Evolutionary conservation across 1,140 invertebrate genomes (phyloP).

Genomic region (Pteromalus puparum): DNA sequence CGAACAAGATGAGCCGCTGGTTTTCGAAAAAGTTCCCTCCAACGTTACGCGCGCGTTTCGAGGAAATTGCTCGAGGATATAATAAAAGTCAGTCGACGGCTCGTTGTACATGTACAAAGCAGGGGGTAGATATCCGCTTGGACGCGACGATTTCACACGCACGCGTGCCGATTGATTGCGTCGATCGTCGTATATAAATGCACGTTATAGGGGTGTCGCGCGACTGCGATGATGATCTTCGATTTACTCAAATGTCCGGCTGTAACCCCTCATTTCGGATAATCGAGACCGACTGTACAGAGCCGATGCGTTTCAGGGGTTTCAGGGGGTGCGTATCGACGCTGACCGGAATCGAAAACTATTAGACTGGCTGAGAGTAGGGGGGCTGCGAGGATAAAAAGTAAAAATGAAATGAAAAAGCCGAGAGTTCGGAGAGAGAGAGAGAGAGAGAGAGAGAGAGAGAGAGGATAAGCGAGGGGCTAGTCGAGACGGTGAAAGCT

Average conservation of each 20-base stretch:
- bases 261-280: background rate
- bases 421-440: no score
- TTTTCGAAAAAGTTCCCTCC: no score
- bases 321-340: no score
- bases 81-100: background rate
- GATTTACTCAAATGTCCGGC: background rate
- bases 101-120: no score
- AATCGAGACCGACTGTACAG: background rate
- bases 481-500: background rate
- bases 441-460: no score
- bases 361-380: no score
- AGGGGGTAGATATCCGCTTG: no score
- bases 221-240: background rate
- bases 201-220: background rate
- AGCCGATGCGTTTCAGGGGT: background rate
- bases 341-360: no score
- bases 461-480: no score
- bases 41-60: background rate
- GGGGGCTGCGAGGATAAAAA: no score
- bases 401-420: no score
- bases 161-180: slow-evolving; percentile 12
- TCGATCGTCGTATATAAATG: background rate
- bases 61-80: background rate
- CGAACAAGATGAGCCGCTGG: no score
- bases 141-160: background rate